Percentiles rank a stretch among this genome's conserved stretches.
Evolutionary conservation across 1,140 invertebrate species (phyloP).

Genomic region (Sycobia sp.): DNA sequence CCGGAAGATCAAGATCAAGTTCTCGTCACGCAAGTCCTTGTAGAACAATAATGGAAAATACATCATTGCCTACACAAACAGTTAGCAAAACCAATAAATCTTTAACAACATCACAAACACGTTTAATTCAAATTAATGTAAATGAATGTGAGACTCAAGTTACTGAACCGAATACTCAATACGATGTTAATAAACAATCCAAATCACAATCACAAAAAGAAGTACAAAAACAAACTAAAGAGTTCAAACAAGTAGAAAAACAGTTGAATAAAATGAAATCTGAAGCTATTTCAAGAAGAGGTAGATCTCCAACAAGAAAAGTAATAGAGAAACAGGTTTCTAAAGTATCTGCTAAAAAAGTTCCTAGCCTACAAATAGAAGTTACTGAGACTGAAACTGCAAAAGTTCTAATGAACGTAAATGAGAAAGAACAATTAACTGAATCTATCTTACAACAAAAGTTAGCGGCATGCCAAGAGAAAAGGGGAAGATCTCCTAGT

Average conservation of each 20-base stretch:
- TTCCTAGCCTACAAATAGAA: conserved; percentile 34
- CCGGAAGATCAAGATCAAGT: conserved; percentile 59
- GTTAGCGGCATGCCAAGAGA: conserved; percentile 45
- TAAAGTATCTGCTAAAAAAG: conserved; percentile 22
- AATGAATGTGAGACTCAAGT: conserved; percentile 17
- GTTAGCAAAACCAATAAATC: too few species aligned
- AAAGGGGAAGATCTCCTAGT: conserved; percentile 67
- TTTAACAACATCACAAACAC: too few species aligned
- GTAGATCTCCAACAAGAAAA: conserved; percentile 50
- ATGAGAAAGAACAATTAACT: background rate
- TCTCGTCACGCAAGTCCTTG: conserved; percentile 53
- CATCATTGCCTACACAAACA: conserved; percentile 40
- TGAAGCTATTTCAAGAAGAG: conserved; percentile 34
- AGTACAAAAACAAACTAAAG: conserved; percentile 6
- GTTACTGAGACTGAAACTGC: background rate
- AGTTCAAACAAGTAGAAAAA: background rate
- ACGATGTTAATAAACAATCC: conserved; percentile 20
- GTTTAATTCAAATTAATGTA: too few species aligned
- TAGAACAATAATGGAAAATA: conserved; percentile 46
- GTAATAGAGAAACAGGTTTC: conserved; percentile 7
- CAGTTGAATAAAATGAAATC: conserved; percentile 7
- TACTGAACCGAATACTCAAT: conserved; percentile 7
- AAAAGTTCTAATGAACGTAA: background rate
- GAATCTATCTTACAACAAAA: conserved; percentile 6
- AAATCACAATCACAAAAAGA: conserved; percentile 21